Percentiles rank a stretch among this genome's conserved stretches.
Conservation (phyloP, 2,888 invertebrate genomes). For the Athalia rosae region DNA sequence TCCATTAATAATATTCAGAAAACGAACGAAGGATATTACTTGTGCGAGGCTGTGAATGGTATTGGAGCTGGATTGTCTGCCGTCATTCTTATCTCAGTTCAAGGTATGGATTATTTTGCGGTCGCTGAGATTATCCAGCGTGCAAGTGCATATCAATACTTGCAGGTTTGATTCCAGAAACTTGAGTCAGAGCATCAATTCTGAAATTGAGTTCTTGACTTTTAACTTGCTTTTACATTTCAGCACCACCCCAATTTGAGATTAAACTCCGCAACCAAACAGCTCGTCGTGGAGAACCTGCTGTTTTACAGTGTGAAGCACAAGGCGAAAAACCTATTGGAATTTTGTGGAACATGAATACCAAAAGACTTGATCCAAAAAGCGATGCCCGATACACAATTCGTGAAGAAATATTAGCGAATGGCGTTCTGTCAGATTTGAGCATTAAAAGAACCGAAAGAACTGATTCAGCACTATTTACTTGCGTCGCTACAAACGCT, state of each 20-base stretch:
- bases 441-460: slow-evolving; percentile 93
- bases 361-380: slow-evolving; percentile 92
- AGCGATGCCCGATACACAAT: slow-evolving; percentile 91
- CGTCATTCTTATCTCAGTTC: slow-evolving; percentile 94
- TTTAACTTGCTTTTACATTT: slow-evolving; percentile 55
- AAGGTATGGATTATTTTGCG: slow-evolving; percentile 78
- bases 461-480: slow-evolving; percentile 91
- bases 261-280: slow-evolving; percentile 94
- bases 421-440: slow-evolving; percentile 91
- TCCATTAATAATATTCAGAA: slow-evolving; percentile 93
- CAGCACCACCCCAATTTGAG: slow-evolving; percentile 94
- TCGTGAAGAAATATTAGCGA: slow-evolving; percentile 89
- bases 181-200: too few relatives aligned
- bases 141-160: too few relatives aligned
- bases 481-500: slow-evolving; percentile 94
- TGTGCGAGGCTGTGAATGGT: slow-evolving; percentile 97
- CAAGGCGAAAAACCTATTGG: slow-evolving; percentile 97
- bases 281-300: slow-evolving; percentile 91
- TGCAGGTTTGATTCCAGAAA: too few relatives aligned
- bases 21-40: slow-evolving; percentile 94
- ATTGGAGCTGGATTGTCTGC: slow-evolving; percentile 96
- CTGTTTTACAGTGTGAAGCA: slow-evolving; percentile 93
- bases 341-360: slow-evolving; percentile 96
- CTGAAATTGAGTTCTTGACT: neutral
- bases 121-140: neutral